Evolutionary conservation across 2,797 vertebrate genomes (phyloP).

Genomic region (Chrysocyon brachyurus): DNA sequence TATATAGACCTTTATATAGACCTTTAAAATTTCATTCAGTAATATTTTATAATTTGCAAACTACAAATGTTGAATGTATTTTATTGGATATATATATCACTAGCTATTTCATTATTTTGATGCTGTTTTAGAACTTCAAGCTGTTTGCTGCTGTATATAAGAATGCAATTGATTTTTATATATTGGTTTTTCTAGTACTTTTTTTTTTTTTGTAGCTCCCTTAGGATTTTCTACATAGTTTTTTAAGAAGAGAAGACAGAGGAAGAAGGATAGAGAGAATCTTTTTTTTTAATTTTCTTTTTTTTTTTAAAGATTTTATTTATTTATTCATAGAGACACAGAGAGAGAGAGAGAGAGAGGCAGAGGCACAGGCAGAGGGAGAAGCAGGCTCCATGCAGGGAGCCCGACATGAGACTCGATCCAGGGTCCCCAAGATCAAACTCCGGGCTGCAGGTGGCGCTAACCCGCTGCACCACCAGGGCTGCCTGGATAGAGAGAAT

Average conservation of each 20-base stretch:
- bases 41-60: neutral
- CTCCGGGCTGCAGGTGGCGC: no score
- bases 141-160: neutral
- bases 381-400: no score
- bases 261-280: neutral
- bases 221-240: neutral
- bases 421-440: no score
- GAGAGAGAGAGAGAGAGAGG: no score
- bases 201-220: neutral
- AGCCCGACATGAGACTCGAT: no score
- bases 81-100: neutral
- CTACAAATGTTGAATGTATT: neutral
- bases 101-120: neutral
- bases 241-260: neutral
- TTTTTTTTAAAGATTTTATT: no score
- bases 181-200: neutral
- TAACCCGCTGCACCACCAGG: no score
- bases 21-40: neutral
- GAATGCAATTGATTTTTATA: neutral
- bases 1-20: neutral
- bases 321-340: no score
- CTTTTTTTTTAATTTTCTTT: neutral
- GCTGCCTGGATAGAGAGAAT: neutral
- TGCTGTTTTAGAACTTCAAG: neutral
- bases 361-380: no score